Evolutionary conservation across 2,797 vertebrate genomes (phyloP), one percentile per base, ranked within the genome.

Genomic region (Pipistrellus nathusii): DNA sequence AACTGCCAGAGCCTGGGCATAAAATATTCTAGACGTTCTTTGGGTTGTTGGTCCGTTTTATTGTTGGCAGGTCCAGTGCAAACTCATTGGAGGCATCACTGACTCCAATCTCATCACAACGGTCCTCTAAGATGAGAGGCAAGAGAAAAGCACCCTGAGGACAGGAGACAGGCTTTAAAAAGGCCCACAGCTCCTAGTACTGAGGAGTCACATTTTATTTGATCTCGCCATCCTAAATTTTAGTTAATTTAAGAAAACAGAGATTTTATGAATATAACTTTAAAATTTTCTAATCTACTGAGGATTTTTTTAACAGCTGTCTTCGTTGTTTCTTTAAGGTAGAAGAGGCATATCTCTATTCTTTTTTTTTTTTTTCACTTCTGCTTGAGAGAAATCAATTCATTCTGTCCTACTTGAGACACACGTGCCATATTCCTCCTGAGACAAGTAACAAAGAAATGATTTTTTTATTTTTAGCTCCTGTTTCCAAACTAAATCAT

Each of bases 361-460:
- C 51, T 53, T 53, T 51, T 93, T 96, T 12, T 69, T 92, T 93
- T 91, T 20, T 25, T 55, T 57, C 55, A 62, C 76, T 87, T 95
- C 91, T 90, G 51, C 23, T 27, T 76, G 48, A 32, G 72, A 44
- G 32, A 88, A 95, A 80, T 0, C 41, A 89, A 69, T 0, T 0
- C 38, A 80, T 38, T 15, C 78, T 38, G 20, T 89, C 12, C 53
- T 82, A 51, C 7, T 85, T 93, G 86, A n/a, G 46, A 96, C 96
- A 92, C 3, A 82, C 20, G 62, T 96, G 83, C 80, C n/a, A 84
- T 5, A 78, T 71, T 95, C 32, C 15, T 96, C 35, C 81, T 92
- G 71, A 97, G 89, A 76, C 73, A 95, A 91, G 81, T 84, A 57
- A 93, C 89, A 64, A 92, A 96, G 73, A 91, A 35, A 83, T 86